phyloP scores from a whole-genome alignment of 2,797 vertebrate genomes.

The Alectoris magna region DNA sequence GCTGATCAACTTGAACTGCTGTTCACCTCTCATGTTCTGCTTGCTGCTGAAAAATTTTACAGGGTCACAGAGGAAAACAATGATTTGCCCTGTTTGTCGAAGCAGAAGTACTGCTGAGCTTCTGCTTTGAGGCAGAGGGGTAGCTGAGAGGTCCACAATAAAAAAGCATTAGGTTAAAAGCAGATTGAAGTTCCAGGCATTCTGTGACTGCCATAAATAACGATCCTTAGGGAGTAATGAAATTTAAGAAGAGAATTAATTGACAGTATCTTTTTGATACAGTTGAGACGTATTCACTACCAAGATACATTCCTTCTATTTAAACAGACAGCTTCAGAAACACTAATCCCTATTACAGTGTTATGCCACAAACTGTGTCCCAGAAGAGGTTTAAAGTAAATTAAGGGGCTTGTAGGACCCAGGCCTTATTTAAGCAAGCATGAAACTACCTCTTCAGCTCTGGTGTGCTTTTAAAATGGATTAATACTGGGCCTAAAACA shows the following conservation, averaged over 20 bases:
- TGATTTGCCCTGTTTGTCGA: neutral
- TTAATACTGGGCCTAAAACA: neutral
- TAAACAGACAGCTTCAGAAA: neutral
- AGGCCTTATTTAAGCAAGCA: neutral
- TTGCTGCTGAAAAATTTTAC: slow-evolving; percentile 19
- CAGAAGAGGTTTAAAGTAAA: neutral
- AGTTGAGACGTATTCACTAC: neutral
- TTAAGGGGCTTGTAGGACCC: neutral
- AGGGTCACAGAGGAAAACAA: neutral
- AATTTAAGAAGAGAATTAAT: slow-evolving; percentile 25
- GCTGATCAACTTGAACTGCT: slow-evolving; percentile 34
- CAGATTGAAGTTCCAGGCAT: neutral
- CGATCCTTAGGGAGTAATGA: neutral
- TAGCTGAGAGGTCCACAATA: neutral
- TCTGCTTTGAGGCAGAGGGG: neutral
- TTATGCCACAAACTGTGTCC: neutral
- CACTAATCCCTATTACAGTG: neutral
- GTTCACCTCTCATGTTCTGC: slow-evolving; percentile 1
- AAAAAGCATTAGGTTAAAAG: slow-evolving; percentile 10
- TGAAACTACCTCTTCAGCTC: neutral
- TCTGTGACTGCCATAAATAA: neutral
- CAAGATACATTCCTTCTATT: neutral
- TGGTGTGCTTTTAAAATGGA: neutral
- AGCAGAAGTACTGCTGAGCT: neutral
- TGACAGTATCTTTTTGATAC: neutral